Conservation (phyloP, 2,797 vertebrate genomes). For the Pachyuromys duprasi region DNA sequence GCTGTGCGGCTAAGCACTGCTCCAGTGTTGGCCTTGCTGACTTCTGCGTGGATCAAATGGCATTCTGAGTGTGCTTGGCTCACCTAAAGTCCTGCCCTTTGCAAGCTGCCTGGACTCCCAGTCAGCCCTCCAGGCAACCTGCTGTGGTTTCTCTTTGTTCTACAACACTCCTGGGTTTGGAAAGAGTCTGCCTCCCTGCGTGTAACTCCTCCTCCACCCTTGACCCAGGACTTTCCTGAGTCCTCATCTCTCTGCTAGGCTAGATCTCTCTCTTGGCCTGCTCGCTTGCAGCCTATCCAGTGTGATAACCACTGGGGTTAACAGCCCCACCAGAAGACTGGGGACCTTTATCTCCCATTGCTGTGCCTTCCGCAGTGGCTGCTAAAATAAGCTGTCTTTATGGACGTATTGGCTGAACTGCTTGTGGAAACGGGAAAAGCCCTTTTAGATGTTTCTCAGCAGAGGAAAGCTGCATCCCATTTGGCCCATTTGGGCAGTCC, state of each 20-base stretch:
- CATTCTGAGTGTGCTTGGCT: neutral
- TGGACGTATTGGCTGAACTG: neutral
- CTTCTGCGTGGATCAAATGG: neutral
- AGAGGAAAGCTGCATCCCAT: neutral
- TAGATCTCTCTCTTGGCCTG: no score
- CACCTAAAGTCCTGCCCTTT: rapidly evolving
- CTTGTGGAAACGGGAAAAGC: neutral
- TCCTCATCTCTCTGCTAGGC: neutral
- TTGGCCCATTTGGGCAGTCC: neutral
- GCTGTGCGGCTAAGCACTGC: neutral
- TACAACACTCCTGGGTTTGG: neutral
- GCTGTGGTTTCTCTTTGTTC: neutral
- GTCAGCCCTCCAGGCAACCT: neutral
- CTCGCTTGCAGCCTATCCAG: neutral
- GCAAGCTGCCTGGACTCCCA: neutral
- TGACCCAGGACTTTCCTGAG: neutral
- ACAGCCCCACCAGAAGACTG: neutral
- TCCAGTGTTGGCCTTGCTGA: neutral
- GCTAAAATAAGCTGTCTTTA: neutral
- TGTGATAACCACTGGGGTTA: neutral
- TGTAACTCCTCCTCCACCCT: neutral
- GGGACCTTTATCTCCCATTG: rapidly evolving
- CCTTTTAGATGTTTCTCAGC: neutral
- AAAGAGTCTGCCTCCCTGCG: neutral
- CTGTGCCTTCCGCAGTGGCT: neutral